These are phyloP conservation scores for Pristis pectinata DNA, from an alignment of 2,797 vertebrate species.

Conservation along the genomic window DNA sequence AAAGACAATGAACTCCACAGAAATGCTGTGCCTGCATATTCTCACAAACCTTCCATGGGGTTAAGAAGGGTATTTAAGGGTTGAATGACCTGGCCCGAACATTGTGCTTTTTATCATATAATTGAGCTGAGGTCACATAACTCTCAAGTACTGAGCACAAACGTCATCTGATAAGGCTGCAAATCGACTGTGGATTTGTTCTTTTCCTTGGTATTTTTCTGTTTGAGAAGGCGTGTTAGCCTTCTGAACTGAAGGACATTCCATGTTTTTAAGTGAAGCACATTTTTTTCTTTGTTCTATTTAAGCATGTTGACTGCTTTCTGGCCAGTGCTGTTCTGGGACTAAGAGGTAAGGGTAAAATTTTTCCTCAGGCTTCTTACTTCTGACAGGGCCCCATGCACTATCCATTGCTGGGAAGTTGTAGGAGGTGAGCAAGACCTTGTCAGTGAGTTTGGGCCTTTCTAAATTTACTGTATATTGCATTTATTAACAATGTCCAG, in stretches of 20 bases:
- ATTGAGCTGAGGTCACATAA: slow-evolving; percentile 30
- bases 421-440: not conserved
- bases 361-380: not conserved
- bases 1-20: not conserved
- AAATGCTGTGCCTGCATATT: slow-evolving; percentile 1
- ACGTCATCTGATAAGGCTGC: slow-evolving; percentile 32
- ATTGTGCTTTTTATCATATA: not conserved
- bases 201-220: not conserved
- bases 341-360: not conserved
- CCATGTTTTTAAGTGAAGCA: not conserved
- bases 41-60: not conserved
- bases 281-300: not conserved
- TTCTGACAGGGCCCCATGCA: not conserved
- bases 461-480: not conserved
- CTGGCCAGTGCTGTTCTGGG: not conserved
- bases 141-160: slow-evolving; percentile 16
- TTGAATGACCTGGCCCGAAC: not conserved
- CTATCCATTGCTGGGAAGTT: not conserved
- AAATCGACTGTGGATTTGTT: not conserved
- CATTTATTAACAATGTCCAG: not conserved
- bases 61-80: slow-evolving; percentile 7
- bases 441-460: not conserved
- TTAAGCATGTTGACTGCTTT: not conserved
- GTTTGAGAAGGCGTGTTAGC: not conserved
- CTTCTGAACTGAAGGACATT: not conserved